Percentiles rank a stretch among this genome's conserved stretches.
Evolutionary conservation across 1,140 invertebrate genomes (phyloP).

Genomic region (Brevipalpus yothersi): DNA sequence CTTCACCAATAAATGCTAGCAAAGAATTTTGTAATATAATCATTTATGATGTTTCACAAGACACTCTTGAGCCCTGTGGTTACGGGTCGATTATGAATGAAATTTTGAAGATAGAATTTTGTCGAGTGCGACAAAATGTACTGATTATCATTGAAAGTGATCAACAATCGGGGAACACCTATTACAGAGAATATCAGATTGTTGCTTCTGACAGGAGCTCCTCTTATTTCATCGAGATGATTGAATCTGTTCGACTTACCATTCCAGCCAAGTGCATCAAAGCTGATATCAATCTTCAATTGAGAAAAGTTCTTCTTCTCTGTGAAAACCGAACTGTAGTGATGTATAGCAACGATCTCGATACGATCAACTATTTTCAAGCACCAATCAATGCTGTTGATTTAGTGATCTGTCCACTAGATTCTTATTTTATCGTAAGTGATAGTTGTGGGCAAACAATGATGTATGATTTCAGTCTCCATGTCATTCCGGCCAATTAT

Average conservation of each 20-base stretch:
- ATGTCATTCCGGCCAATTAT: slow-evolving; percentile 5
- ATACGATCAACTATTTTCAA: slow-evolving; percentile 5
- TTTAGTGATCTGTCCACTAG: slow-evolving; percentile 1
- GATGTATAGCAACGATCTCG: slow-evolving; percentile 5
- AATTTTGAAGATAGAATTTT: slow-evolving; percentile 2
- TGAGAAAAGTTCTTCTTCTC: slow-evolving; percentile 5
- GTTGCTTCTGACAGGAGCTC: not conserved
- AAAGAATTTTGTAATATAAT: slow-evolving; percentile 1
- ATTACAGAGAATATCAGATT: not conserved
- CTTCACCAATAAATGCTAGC: not conserved
- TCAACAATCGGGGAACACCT: no score
- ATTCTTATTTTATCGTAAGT: slow-evolving; percentile 4
- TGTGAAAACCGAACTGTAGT: slow-evolving; percentile 6
- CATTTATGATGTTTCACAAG: not conserved
- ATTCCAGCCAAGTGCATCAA: not conserved
- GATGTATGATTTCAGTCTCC: slow-evolving; percentile 6
- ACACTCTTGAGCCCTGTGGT: not conserved
- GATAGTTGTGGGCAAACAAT: slow-evolving; percentile 3
- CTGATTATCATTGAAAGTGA: not conserved
- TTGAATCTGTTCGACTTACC: slow-evolving; percentile 1
- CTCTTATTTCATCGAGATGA: not conserved
- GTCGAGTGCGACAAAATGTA: not conserved
- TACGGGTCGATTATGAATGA: slow-evolving; percentile 2
- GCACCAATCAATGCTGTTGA: slow-evolving; percentile 2
- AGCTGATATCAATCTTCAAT: slow-evolving; percentile 4